Base-by-base conservation (phyloP, 2,113 vertebrate genomes). In the Oenanthe melanoleuca region DNA sequence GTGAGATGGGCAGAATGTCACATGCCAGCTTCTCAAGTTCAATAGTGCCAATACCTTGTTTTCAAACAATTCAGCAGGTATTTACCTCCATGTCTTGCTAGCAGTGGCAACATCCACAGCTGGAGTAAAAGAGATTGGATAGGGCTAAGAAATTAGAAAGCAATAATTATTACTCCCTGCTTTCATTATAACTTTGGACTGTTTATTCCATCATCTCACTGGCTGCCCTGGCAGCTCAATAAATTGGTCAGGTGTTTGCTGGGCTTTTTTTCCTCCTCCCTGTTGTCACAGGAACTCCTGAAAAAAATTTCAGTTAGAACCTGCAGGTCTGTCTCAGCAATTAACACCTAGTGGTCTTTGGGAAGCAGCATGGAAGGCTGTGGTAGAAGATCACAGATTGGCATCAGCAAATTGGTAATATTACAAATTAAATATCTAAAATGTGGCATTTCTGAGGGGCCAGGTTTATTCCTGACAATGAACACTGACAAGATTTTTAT, bases 41-140 rank as follows among this genome's bases (percentile, higher is more conserved):
- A 42, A 0, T 12, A 17, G 6, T 13, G 28, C 63, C 12, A 31
- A 1, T 4, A 14, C 29, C n/a, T 38, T 3, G 0, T 1, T 66
- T 56, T 40, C 11, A 18, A 91, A 67, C 31, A 56, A 45, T 23
- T 67, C n/a, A 19, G 45, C n/a, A 56, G 77, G 22, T 3, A 12
- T 45, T 34, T 72, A 44, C 49, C 5, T 3, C 37, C 6, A 2
- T 7, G 2, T 72, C 38, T 78, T 52, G 31, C 26, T 1, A 5
- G 31, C 31, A 33, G 8, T 44, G 42, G 21, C 52, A 90, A 23
- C 8, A 26, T 59, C 38, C 25, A 40, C 31, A 59, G 59, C 49
- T 78, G 33, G 7, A 24, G 13, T 60, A 61, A 60, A 81, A 86
- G 17, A 23, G 19, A 44, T 34, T 33, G 28, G 20, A 38, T 33